Base-by-base conservation (phyloP, 2,113 vertebrate genomes). In the Macaca mulatta region DNA sequence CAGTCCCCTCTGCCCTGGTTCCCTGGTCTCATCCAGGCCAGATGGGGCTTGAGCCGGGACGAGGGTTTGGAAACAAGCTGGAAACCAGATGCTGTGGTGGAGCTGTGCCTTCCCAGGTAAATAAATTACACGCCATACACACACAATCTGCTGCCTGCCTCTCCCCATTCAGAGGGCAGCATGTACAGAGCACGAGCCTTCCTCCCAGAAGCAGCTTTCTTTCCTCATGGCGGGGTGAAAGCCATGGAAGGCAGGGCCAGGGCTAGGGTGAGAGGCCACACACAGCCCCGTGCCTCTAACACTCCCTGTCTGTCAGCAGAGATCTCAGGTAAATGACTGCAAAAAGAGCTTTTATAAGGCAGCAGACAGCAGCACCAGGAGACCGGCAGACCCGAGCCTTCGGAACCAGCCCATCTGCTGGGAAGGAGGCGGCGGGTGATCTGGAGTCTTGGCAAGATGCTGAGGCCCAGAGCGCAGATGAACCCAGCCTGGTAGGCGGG, bases 61-160 rank as follows among this genome's bases (percentile, higher is more conserved):
- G 0, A 78, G 94, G 43, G 50, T 77, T 75, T 72, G 52, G 52
- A 89, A 90, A 85, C 40, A 87, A 30, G 23, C 72, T 61, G 72
- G 67, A 89, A 72, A 30, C 80, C 94, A 98, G 96, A 82, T 91
- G 95, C 78, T 84, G 59, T 57, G 0, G 0, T 0, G 0, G 74
- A 89, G 80, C 45, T 83, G 85, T 50, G 86, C 79, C 89, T 97
- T 86, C 74, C 67, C 79, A 89, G 98, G 96, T 97, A 97, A 96
- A 93, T 74, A 93, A 89, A 97, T 90, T 69, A 95, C 72, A 94
- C 89, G 61, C 77, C 50, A 75, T 94, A 96, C 70, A 92, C 77
- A 81, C 95, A 96, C 93, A 93, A 25, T 89, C 89, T 95, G 90
- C 88, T 52, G n/a, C 90, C 90, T 70, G 64, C 77, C 85, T 87